phyloP scores from a whole-genome alignment of 2,888 invertebrate genomes.

The Nephrotoma flavescens region DNA sequence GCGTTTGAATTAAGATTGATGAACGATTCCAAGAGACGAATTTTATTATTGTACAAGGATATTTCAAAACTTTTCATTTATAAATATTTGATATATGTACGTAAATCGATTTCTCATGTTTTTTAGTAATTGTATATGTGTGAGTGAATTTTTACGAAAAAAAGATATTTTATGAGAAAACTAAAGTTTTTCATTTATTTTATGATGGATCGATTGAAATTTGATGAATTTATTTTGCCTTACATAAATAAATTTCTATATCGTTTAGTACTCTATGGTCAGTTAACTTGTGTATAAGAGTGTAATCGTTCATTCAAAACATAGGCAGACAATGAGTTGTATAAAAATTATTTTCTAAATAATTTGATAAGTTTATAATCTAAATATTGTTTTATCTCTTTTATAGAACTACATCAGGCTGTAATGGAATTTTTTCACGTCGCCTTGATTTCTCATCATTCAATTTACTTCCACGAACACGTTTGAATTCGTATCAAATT shows the following conservation, averaged over 20 bases:
- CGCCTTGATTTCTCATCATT: conserved; percentile 90
- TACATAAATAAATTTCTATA: not conserved
- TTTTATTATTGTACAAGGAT: not conserved
- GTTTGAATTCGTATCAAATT: conserved; percentile 97
- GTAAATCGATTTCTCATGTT: not conserved
- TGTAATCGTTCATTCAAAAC: not conserved
- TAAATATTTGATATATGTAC: not conserved
- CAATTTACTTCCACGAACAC: conserved; percentile 84
- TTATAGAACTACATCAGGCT: conserved; percentile 72
- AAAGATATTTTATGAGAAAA: not conserved
- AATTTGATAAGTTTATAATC: not conserved
- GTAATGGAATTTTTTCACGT: conserved; percentile 85
- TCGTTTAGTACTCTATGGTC: not conserved
- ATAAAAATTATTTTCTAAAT: not conserved
- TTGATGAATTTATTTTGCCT: not conserved
- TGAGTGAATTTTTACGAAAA: not conserved
- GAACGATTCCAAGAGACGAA: not conserved
- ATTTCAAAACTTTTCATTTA: not conserved
- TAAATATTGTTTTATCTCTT: conserved; percentile 13
- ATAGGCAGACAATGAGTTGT: not conserved
- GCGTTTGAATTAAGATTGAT: not conserved
- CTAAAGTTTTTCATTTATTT: not conserved
- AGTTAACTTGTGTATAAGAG: not conserved
- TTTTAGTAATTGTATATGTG: not conserved
- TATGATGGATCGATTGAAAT: not conserved